Base-by-base conservation (phyloP, 2,797 vertebrate species). In the Macroramphosus scolopax region DNA sequence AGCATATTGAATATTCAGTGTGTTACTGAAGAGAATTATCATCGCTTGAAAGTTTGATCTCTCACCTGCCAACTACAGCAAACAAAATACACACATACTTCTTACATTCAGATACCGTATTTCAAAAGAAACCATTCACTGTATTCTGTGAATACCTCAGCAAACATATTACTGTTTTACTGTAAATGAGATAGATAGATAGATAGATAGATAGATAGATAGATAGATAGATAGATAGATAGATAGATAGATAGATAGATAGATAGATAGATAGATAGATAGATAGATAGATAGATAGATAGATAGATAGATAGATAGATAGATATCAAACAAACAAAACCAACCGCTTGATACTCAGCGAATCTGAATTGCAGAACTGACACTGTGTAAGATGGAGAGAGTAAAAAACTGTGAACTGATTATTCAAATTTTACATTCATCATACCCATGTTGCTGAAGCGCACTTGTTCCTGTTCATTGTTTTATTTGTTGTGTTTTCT, bases 371-470 rank as follows among this genome's bases (percentile, higher is more conserved):
- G 91, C 89, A 88, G 87, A 93, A 92, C 91, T 87, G 91, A 94
- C 94, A 97, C 94, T 95, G 94, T 95, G 94, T 92, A 92, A 79
- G 89, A 89, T 51, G 89, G 92, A 85, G 86, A 88, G 89, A 87
- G 73, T 85, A 89, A 89, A 84, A 92, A 91, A 88, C 83, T 92
- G 87, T 89, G 89, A 89, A 87, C 68, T 75, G 63, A 74, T 68
- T 80, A 69, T 54, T 71, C 62, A 50, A 79, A 74, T 86, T 84
- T 79, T 71, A 78, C 79, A 80, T 81, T 74, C 55, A 53, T 80
- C 69, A 75, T 63, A 70, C 69, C 51, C 45, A 51, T 71, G 50
- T 80, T 76, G 75, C 80, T 83, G 67, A 81, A 76, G 52, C 76
- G 76, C 77, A 77, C 75, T 80, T 76, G 74, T 81, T 79, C 72